Conservation (phyloP, 1,140 invertebrate species). For the Zaprionus lachaisei region DNA sequence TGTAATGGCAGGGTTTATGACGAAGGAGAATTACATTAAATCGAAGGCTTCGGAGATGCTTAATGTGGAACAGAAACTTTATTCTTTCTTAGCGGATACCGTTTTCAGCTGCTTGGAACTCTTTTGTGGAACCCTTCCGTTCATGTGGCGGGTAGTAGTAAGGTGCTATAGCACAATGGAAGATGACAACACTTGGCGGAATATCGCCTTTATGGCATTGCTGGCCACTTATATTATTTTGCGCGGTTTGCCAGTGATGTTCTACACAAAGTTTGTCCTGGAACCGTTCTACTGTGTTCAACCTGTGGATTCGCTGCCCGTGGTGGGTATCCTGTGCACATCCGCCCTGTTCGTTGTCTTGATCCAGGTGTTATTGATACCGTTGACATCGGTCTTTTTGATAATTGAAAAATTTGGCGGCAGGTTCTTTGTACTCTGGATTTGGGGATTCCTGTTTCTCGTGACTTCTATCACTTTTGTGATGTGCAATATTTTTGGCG, state of each 20-base stretch:
- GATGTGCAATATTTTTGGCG: slow-evolving; percentile 6
- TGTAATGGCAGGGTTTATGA: slow-evolving; percentile 7
- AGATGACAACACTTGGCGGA: slow-evolving; percentile 41
- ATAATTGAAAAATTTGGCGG: slow-evolving; percentile 10
- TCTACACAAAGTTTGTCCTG: slow-evolving; percentile 51
- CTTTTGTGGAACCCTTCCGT: slow-evolving; percentile 26
- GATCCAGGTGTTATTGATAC: slow-evolving; percentile 47
- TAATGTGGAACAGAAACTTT: slow-evolving; percentile 3
- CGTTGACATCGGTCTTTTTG: slow-evolving; percentile 46
- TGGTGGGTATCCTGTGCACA: slow-evolving; percentile 53
- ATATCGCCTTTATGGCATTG: slow-evolving; percentile 39
- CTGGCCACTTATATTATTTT: slow-evolving; percentile 47
- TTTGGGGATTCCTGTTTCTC: slow-evolving; percentile 32
- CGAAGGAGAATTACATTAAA: slow-evolving; percentile 14
- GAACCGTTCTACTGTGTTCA: slow-evolving; percentile 23
- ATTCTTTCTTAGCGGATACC: slow-evolving; percentile 12
- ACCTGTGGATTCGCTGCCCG: slow-evolving; percentile 9
- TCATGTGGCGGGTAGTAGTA: slow-evolving; percentile 41
- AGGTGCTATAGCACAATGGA: slow-evolving; percentile 24
- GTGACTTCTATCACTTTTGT: not conserved
- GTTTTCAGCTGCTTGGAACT: slow-evolving; percentile 52
- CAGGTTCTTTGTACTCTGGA: slow-evolving; percentile 16
- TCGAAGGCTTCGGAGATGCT: slow-evolving; percentile 33
- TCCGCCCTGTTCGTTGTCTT: slow-evolving; percentile 44
- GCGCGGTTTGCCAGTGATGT: slow-evolving; percentile 36